Evolutionary conservation across 2,797 vertebrate genomes (phyloP).

Genomic region (Sarcophilus harrisii): DNA sequence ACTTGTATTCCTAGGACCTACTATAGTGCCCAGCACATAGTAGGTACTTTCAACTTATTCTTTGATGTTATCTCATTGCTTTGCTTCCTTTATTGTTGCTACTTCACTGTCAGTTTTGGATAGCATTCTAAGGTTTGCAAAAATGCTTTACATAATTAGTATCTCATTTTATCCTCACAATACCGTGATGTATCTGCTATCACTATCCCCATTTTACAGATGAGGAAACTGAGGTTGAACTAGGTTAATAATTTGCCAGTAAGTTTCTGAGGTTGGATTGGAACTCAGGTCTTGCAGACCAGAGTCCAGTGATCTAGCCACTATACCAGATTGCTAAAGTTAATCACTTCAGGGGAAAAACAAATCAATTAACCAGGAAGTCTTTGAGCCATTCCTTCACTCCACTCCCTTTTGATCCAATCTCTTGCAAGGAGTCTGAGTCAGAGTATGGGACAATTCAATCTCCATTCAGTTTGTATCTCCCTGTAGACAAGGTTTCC

Average conservation of each 20-base stretch:
- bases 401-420: slow-evolving; percentile 3
- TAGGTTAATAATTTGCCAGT: background rate
- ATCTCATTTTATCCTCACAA: background rate
- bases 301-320: background rate
- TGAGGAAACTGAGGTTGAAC: background rate
- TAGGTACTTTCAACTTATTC: background rate
- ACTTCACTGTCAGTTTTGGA: background rate
- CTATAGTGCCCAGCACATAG: background rate
- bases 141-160: background rate
- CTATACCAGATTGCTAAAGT: background rate
- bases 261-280: background rate
- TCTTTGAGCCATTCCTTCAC: background rate
- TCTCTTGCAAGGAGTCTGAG: background rate
- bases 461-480: background rate
- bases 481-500: background rate
- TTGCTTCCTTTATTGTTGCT: background rate
- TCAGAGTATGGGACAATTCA: background rate
- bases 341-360: background rate
- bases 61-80: background rate
- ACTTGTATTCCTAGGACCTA: background rate
- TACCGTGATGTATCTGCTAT: background rate
- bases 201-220: background rate
- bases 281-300: background rate
- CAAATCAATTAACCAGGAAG: background rate
- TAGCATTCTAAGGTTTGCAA: background rate